phyloP scores from a whole-genome alignment of 2,888 invertebrate genomes.

The Oegoconia quadripuncta region DNA sequence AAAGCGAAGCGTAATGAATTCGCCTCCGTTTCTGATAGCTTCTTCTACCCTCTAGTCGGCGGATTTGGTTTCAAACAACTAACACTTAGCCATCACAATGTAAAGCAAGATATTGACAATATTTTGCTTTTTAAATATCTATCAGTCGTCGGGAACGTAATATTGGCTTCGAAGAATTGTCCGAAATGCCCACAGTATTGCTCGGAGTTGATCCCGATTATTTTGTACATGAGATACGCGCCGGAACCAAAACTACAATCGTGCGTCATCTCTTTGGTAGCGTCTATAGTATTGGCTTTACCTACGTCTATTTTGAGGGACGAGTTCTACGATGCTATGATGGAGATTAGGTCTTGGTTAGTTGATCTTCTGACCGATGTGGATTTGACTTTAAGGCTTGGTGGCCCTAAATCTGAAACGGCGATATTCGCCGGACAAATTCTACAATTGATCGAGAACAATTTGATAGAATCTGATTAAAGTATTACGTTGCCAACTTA shows the following conservation, averaged over 20 bases:
- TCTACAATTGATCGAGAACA: conserved; percentile 74
- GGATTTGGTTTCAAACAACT: conserved; percentile 82
- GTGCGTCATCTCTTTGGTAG: conserved; percentile 83
- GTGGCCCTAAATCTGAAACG: conserved; percentile 83
- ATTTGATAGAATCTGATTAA: conserved; percentile 39
- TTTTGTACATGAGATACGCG: conserved; percentile 83
- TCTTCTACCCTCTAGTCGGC: conserved; percentile 89
- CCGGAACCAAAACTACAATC: conserved; percentile 82
- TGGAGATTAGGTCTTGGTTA: conserved; percentile 85
- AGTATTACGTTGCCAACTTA: not conserved
- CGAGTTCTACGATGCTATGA: conserved; percentile 81
- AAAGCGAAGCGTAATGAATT: conserved; percentile 82
- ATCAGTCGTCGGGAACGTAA: conserved; percentile 82
- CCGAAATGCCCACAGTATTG: conserved; percentile 81
- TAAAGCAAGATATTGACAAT: conserved; percentile 82
- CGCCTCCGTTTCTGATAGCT: conserved; percentile 85
- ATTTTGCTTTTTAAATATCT: conserved; percentile 84
- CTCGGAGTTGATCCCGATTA: conserved; percentile 83
- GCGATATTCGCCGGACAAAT: conserved; percentile 81
- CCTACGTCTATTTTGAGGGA: conserved; percentile 76
- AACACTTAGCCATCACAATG: conserved; percentile 69
- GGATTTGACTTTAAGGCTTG: conserved; percentile 62
- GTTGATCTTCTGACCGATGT: conserved; percentile 73
- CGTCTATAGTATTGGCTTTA: conserved; percentile 81
- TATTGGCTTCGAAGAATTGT: conserved; percentile 84